Conservation (phyloP, 1,140 invertebrate genomes). For the Phymastichus coffea region DNA sequence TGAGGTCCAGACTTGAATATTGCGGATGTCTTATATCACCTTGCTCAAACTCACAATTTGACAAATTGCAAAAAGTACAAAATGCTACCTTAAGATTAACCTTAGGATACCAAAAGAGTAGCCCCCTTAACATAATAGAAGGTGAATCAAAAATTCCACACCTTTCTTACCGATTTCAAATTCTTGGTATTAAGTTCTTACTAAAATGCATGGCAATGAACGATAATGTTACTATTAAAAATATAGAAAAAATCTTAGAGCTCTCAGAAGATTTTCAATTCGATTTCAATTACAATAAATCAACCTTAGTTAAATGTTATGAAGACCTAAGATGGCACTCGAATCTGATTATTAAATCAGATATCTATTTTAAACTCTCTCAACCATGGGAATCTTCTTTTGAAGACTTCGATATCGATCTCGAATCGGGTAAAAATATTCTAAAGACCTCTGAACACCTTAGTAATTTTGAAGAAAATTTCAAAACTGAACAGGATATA, state of each 20-base stretch:
- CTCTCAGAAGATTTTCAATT: neutral
- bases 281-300: neutral
- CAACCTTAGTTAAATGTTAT: neutral
- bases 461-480: no score
- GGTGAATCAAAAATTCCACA: slow-evolving; percentile 12
- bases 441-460: no score
- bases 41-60: neutral
- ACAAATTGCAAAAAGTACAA: slow-evolving; percentile 3
- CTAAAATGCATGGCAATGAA: neutral
- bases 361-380: no score
- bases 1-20: slow-evolving; percentile 16
- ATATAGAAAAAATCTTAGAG: neutral
- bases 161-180: neutral
- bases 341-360: no score
- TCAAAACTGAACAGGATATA: no score
- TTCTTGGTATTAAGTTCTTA: neutral
- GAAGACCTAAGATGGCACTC: neutral
- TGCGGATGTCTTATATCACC: neutral
- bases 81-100: neutral
- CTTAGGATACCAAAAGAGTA: slow-evolving; percentile 20
- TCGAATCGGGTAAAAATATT: no score
- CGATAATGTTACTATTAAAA: neutral
- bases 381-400: no score
- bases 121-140: slow-evolving; percentile 18
- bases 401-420: no score